Percentiles rank a stretch among this genome's conserved stretches.
These are phyloP conservation scores for Tyria jacobaeae DNA, from an alignment of 2,888 invertebrate genomes.

Conservation along the genomic window DNA sequence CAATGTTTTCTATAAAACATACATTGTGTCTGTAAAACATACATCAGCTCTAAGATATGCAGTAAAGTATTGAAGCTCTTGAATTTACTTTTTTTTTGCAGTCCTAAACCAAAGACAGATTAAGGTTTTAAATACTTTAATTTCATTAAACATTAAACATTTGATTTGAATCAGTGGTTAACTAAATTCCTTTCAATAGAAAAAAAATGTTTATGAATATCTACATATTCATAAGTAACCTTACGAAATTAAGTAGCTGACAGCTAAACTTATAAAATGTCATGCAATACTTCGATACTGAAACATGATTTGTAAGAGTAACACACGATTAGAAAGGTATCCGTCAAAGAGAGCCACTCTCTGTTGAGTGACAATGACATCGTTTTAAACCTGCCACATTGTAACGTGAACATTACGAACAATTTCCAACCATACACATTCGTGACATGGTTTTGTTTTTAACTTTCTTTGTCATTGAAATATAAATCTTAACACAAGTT, in stretches of 20 bases:
- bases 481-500: conserved; percentile 25
- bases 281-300: conserved; percentile 33
- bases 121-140: too few species aligned
- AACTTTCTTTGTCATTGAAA: conserved; percentile 28
- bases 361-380: conserved; percentile 57
- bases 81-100: too few species aligned
- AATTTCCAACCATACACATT: conserved; percentile 45
- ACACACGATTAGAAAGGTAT: conserved; percentile 51
- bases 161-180: too few species aligned
- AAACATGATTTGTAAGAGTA: conserved; percentile 35
- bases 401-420: conserved; percentile 41
- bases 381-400: conserved; percentile 44
- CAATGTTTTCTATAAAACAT: too few species aligned
- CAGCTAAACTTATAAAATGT: conserved; percentile 1
- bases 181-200: neutral
- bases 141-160: too few species aligned
- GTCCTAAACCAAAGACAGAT: too few species aligned
- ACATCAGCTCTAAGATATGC: too few species aligned
- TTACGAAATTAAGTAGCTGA: conserved; percentile 5
- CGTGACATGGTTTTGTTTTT: conserved; percentile 42
- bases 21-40: too few species aligned
- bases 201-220: neutral
- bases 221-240: neutral
- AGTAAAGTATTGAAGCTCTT: too few species aligned
- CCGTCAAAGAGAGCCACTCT: conserved; percentile 44